Base-by-base conservation (phyloP, 2,797 vertebrate species). In the Crenuchus spilurus region DNA sequence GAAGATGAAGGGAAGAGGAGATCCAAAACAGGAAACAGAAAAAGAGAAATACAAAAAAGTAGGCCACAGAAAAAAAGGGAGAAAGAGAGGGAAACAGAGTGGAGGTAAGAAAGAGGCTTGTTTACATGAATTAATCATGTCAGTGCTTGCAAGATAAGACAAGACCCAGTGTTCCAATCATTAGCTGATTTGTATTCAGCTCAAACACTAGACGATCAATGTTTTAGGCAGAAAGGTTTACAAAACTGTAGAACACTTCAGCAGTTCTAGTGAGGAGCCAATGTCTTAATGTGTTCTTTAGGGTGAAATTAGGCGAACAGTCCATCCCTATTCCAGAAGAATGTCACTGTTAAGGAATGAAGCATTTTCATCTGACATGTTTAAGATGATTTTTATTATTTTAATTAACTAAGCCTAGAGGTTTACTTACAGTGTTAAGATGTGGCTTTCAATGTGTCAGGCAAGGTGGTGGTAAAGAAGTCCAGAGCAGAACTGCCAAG, bases 151-250 rank as follows among this genome's bases (percentile, higher is more conserved):
- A 72, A 55, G 71, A 83, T 77, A 77, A 80, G 81, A 66, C 69
- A 66, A 57, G 62, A 60, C 67, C 75, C 68, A 70, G 55, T 64
- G 74, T 76, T 82, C 71, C 54, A 62, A 78, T 83, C 75, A 81
- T 85, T 69, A 48, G 77, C 76, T 80, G 72, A 82, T 88, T 75
- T 76, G 82, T 84, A 86, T 90, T 90, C 84, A 57, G 78, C 65
- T 76, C 65, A 11, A 72, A 72, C 58, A 30, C 31, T 62, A 69
- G 41, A 68, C 71, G 68, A 87, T 88, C 76, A 75, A 82, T 85
- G 73, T 74, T 58, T 70, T 55, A 77, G 31, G 75, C 22, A 20
- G n/a, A 74, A 65, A 49, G 63, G 75, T 44, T 51, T 51, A 39
- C 46, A 64, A 74, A 60, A 68, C 63, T 65, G 18, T 39, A 46